Base-by-base conservation (phyloP, 2,113 vertebrate species). In the Benitochromis conjunctus region DNA sequence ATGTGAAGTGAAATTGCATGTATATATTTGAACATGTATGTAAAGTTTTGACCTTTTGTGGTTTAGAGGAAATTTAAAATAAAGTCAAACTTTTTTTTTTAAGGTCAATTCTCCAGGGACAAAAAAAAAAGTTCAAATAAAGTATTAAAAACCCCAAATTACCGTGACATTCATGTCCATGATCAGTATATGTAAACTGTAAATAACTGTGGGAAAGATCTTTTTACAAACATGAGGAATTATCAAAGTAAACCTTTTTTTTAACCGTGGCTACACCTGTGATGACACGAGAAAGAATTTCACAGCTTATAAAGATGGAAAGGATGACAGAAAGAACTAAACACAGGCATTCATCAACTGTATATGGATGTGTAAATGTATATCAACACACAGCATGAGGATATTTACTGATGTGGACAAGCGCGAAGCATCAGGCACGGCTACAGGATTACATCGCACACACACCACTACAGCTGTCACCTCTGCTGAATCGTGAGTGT, bases 341-440 rank as follows among this genome's bases (percentile, higher is more conserved):
- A 89, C 66, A 88, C 31, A 16, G 9, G 29, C n/a, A 69, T 48
- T 29, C 14, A n/a, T 4, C 13, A n/a, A 41, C 54, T 80, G 26
- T 60, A 41, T 54, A 54, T 41, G 6, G 38, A 13, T 26, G 51
- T 55, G 46, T 53, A 51, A 34, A 43, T 46, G 34, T 29, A 60
- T 26, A 29, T 26, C 26, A 60, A 41, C 31, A 84, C 71, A 48
- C 11, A 7, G 79, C 10, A 8, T 78, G 66, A 79, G 79, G 69
- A 85, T 86, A 86, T 92, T 92, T 74, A 86, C 83, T 14, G 8
- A 83, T 77, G 57, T 71, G 86, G 88, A 92, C 79, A 81, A 86
- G 79, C 38, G n/a, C 6, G 3, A 69, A 79, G 56, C 4, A 26
- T 77, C 16, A 29, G 29, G 12, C 64, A 69, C 21, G 7, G 38